phyloP scores from a whole-genome alignment of 2,888 invertebrate genomes.

The Drosophila testacea region DNA sequence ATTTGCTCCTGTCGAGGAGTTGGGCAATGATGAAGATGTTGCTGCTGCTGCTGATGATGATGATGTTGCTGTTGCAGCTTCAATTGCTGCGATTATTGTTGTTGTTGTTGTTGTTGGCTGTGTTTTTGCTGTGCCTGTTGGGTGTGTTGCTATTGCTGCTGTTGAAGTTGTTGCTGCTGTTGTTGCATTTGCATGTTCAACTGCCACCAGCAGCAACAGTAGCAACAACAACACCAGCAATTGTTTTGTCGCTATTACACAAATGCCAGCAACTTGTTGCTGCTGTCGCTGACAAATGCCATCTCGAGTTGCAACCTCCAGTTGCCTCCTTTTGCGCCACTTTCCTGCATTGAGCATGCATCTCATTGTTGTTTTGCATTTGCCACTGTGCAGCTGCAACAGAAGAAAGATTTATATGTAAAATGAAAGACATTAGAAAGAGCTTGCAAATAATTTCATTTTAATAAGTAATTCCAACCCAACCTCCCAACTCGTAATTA shows the following conservation, averaged over 20 bases:
- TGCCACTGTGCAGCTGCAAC: constrained; percentile 71
- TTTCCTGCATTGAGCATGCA: constrained; percentile 82
- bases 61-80: constrained; percentile 25
- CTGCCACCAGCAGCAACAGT: constrained; percentile 61
- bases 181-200: constrained; percentile 62
- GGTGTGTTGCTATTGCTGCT: constrained; percentile 46
- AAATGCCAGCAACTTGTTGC: constrained; percentile 64
- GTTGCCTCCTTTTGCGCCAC: constrained; percentile 72
- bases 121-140: constrained; percentile 34
- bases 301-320: constrained; percentile 31
- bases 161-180: constrained; percentile 45
- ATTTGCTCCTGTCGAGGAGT: constrained; percentile 41
- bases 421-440: constrained; percentile 9
- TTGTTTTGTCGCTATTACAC: constrained; percentile 42
- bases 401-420: background rate
- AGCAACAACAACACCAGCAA: constrained; percentile 38
- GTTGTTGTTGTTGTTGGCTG: constrained; percentile 32
- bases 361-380: constrained; percentile 85
- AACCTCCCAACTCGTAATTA: constrained; percentile 19
- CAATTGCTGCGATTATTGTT: constrained; percentile 37
- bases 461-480: constrained; percentile 42
- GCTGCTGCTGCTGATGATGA: constrained; percentile 28
- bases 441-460: constrained; percentile 31
- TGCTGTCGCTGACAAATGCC: constrained; percentile 55
- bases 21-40: constrained; percentile 28